Evolutionary conservation across 2,888 invertebrate species (phyloP), one percentile per base, ranked within the genome.

Genomic region (Trichogramma evanescens): DNA sequence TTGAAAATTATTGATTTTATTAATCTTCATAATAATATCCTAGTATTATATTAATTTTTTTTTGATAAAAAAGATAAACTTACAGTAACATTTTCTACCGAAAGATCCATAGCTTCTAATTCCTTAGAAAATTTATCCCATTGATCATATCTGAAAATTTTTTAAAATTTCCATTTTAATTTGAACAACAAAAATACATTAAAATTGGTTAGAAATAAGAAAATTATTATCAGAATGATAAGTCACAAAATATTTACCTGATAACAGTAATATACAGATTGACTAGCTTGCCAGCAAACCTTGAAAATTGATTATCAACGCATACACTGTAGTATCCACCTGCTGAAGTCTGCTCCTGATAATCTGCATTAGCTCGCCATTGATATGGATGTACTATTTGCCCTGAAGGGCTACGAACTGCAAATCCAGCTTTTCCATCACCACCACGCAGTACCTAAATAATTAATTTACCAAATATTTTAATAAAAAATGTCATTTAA

Each of bases 91-190:
- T 95, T 95, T 68, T 89, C 87, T 71, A 95, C 92, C 68, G 93
- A 91, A 74, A 93, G 82, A 73, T 94, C 89, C 63, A 94, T 77
- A 51, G 89, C 89, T 73, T 94, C 91, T 38, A 95, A 83, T 79
- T 96, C 95, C 74, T 92, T 88, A 0, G 93, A 86, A 71, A 91
- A 95, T 72, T 90, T 86, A 71, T 94, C 92, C 96, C 96, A 96
- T 77, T 92, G 87, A 72, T 95, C 94, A 71, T 93, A 93, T 72
- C 93, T 83, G 62, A 8, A 71, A 68, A 54, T 50, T 57, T 45
- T 39, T 13, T 48, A 39, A 39, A 10, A 50, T 56, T 9, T 40
- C n/a, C 9, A 6, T 38, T 39, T 46, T 48, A 26, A 6, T 6
- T 44, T 9, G 39, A 8, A 43, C 26, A 39, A 7, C 6, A 8